Evolutionary conservation across 64 coral and sea anemone genomes (phyloP).

Genomic region (Catalaphyllia jardinei): DNA sequence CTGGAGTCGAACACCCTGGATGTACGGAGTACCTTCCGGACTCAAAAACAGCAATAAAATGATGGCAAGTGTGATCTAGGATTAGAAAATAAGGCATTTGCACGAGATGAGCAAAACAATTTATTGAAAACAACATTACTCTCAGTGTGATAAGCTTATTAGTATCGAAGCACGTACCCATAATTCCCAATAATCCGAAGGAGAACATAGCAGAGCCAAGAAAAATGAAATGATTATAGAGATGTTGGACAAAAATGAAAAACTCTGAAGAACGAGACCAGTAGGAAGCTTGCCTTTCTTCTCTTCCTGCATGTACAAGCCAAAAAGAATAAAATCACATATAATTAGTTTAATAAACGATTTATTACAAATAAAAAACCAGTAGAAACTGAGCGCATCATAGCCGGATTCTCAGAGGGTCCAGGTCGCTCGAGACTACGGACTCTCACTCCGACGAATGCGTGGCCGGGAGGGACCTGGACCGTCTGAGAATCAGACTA

Average conservation of each 20-base stretch:
- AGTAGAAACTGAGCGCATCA: too few relatives aligned
- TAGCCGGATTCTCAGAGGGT: too few relatives aligned
- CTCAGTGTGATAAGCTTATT: neutral
- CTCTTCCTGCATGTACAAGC: slow-evolving; percentile 36
- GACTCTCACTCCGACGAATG: too few relatives aligned
- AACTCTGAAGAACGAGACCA: slow-evolving; percentile 25
- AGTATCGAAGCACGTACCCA: slow-evolving; percentile 59
- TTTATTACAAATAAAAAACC: neutral
- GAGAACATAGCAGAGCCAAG: slow-evolving; percentile 52
- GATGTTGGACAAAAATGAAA: slow-evolving; percentile 59
- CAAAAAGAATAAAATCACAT: neutral
- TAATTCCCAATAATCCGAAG: slow-evolving; percentile 71
- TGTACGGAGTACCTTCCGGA: slow-evolving; percentile 61
- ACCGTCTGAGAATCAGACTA: too few relatives aligned
- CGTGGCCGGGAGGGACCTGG: too few relatives aligned
- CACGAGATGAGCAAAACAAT: neutral
- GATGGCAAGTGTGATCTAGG: slow-evolving; percentile 15
- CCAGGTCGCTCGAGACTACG: too few relatives aligned
- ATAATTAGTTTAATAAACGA: neutral
- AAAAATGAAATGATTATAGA: slow-evolving; percentile 64
- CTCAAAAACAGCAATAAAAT: slow-evolving; percentile 57
- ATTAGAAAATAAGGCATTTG: neutral
- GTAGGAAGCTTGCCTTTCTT: slow-evolving; percentile 55
- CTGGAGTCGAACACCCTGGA: slow-evolving; percentile 4
- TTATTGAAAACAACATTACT: neutral